phyloP scores from a whole-genome alignment of 2,797 vertebrate species.

The Phoebastria nigripes region DNA sequence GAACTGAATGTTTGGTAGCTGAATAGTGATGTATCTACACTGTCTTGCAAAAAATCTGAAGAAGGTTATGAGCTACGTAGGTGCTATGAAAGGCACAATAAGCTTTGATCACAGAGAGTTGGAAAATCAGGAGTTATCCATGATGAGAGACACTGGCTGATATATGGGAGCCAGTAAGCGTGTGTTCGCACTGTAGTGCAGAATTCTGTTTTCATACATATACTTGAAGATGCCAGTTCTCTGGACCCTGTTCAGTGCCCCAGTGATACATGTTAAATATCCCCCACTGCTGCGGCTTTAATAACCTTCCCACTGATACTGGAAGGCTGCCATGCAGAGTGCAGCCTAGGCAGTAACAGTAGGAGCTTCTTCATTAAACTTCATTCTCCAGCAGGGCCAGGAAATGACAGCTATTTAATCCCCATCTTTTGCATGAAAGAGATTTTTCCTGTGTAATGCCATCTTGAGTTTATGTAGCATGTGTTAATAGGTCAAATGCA shows the following conservation, averaged over 20 bases:
- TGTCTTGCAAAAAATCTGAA: background rate
- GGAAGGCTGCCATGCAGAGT: background rate
- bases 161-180: background rate
- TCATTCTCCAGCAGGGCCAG: background rate
- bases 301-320: background rate
- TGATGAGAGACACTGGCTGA: background rate
- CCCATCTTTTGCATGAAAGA: background rate
- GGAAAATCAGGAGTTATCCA: background rate
- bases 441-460: background rate
- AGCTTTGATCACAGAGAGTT: background rate
- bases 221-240: background rate
- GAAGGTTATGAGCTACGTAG: background rate
- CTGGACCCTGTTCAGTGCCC: background rate
- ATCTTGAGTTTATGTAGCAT: background rate
- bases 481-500: background rate
- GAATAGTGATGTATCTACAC: background rate
- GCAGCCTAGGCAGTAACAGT: background rate
- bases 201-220: background rate
- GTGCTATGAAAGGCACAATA: background rate
- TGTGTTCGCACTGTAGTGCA: background rate
- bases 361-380: background rate
- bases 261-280: accelerated
- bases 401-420: background rate
- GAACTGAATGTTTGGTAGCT: background rate
- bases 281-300: background rate